phyloP scores from a whole-genome alignment of 2,797 vertebrate species.

The Potorous gilbertii region DNA sequence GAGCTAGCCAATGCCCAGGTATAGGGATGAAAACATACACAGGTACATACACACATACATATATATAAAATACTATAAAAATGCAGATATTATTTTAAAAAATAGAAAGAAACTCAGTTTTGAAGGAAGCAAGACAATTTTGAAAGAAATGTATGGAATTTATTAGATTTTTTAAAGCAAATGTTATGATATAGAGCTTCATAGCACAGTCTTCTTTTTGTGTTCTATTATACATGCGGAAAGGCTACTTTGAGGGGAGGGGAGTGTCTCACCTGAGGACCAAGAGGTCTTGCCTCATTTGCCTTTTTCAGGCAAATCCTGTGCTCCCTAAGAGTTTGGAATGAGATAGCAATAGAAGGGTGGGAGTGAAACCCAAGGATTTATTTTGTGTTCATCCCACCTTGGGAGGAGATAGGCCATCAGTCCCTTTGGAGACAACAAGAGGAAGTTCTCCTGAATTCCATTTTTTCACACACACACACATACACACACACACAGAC shows the following conservation, averaged over 20 bases:
- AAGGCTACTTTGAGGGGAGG: background rate
- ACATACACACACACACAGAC: background rate
- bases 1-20: background rate
- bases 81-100: background rate
- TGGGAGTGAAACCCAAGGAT: background rate
- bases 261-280: background rate
- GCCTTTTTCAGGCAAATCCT: too few relatives aligned
- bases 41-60: background rate
- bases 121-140: slow-evolving; percentile 10
- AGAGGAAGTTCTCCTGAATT: background rate
- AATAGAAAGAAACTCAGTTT: background rate
- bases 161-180: background rate
- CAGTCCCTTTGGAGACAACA: background rate
- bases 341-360: background rate
- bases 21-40: background rate
- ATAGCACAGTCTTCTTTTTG: background rate
- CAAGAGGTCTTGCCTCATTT: too few relatives aligned
- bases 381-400: background rate
- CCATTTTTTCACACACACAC: background rate
- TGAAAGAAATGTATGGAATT: slow-evolving; percentile 52
- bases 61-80: background rate
- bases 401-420: background rate
- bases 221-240: background rate
- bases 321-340: too few relatives aligned
- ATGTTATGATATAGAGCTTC: background rate